phyloP scores from a whole-genome alignment of 2,797 vertebrate species.

The Schizothorax lantsangensis region DNA sequence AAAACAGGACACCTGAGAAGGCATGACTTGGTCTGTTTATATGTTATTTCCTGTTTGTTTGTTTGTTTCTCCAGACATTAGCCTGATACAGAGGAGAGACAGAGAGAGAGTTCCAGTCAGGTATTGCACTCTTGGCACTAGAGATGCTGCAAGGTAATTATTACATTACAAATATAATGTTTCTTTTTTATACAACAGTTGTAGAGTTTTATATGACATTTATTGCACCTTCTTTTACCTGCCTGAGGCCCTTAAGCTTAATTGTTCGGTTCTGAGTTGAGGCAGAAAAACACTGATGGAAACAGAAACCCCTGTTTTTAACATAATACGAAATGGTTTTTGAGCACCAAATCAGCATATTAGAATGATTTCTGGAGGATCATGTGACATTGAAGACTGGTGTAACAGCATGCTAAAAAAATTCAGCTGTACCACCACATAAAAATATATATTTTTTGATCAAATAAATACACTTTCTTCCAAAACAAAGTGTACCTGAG shows the following conservation, averaged over 20 bases:
- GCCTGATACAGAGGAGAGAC: constrained; percentile 76
- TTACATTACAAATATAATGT: not conserved
- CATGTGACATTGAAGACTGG: not conserved
- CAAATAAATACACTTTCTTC: not conserved
- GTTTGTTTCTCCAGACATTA: constrained; percentile 69
- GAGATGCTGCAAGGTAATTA: constrained; percentile 90
- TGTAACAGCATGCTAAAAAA: not conserved
- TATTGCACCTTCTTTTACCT: not conserved
- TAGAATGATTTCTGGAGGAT: not conserved
- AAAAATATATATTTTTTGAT: not conserved
- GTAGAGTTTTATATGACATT: not conserved
- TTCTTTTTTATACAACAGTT: not conserved
- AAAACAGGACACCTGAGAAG: not conserved
- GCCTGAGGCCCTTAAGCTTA: not conserved
- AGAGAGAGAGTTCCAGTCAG: constrained; percentile 83
- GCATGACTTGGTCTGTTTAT: not conserved
- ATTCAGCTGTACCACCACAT: not conserved
- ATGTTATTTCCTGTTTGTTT: not conserved
- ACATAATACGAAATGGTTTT: not conserved
- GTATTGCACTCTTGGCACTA: constrained; percentile 89
- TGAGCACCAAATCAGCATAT: not conserved
- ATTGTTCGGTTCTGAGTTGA: not conserved
- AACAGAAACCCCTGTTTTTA: not conserved
- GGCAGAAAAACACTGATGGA: not conserved
- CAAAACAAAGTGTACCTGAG: not conserved